These are phyloP conservation scores for Cardiocondyla obscurior DNA, from an alignment of 1,140 invertebrate genomes.

Conservation along the genomic window DNA sequence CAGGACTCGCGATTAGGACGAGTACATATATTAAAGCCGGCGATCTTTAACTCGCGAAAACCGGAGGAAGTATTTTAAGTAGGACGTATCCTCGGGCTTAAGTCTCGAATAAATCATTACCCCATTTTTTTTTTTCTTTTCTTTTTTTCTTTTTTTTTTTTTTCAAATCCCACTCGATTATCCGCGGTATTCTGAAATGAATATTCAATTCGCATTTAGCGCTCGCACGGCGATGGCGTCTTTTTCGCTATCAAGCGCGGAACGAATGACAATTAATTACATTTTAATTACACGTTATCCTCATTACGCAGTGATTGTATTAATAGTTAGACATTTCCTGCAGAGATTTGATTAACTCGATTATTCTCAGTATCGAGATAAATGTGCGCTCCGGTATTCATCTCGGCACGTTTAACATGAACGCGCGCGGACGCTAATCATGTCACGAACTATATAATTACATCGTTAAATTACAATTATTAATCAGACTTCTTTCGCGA, in stretches of 20 bases:
- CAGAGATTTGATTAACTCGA: conserved; percentile 48
- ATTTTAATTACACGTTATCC: conserved; percentile 58
- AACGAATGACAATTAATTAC: conserved; percentile 60
- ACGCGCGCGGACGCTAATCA: conserved; percentile 10
- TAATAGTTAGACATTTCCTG: conserved; percentile 46
- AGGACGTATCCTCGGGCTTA: neutral
- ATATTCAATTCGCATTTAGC: conserved; percentile 57
- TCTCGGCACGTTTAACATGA: conserved; percentile 19
- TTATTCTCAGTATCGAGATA: conserved; percentile 43
- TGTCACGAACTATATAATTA: conserved; percentile 36
- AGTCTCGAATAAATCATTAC: conserved; percentile 22
- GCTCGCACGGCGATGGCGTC: neutral
- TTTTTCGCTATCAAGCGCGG: conserved; percentile 43
- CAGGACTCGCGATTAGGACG: conserved; percentile 8
- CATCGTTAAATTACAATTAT: conserved; percentile 36
- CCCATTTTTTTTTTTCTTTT: conserved; percentile 34
- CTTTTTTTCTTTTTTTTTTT: too few relatives aligned
- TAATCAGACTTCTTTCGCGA: conserved; percentile 24
- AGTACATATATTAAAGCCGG: neutral
- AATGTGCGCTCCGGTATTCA: conserved; percentile 28
- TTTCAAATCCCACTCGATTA: conserved; percentile 62
- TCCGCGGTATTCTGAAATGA: conserved; percentile 47
- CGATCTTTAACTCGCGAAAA: neutral
- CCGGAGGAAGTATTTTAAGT: neutral
- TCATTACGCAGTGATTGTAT: conserved; percentile 12